These are phyloP conservation scores for Asarcornis scutulata DNA, from an alignment of 2,113 vertebrate species.

Conservation along the genomic window DNA sequence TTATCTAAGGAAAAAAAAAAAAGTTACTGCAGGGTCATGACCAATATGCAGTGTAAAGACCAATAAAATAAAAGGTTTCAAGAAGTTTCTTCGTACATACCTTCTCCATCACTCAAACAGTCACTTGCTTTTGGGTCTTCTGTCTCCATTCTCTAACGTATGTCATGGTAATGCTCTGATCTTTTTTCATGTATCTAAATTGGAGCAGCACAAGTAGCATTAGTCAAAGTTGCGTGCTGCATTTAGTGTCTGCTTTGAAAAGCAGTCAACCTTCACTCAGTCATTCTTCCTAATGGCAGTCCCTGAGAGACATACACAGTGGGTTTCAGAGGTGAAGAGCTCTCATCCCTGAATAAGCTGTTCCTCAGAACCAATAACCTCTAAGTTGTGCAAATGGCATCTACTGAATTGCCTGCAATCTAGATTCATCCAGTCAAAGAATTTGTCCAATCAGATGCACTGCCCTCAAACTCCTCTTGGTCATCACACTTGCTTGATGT, in stretches of 20 bases:
- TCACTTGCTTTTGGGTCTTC: background rate
- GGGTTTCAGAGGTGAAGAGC: background rate
- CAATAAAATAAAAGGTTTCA: background rate
- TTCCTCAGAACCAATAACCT: background rate
- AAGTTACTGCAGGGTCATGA: background rate
- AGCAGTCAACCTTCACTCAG: accelerated
- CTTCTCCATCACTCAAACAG: background rate
- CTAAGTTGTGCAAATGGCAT: background rate
- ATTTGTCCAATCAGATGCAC: background rate
- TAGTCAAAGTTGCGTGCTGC: background rate
- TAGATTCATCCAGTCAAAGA: background rate
- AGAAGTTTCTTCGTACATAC: background rate
- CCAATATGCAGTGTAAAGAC: background rate
- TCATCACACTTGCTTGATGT: background rate
- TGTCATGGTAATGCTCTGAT: accelerated
- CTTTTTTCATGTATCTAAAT: background rate
- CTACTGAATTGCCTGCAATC: background rate
- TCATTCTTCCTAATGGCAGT: background rate
- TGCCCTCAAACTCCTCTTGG: background rate
- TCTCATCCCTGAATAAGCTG: background rate
- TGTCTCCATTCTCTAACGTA: background rate
- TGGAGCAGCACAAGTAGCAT: accelerated
- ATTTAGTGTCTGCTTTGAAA: background rate
- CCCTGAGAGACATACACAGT: background rate
- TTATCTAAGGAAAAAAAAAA: background rate